These are phyloP conservation scores for Petroica traversi DNA, from an alignment of 2,113 vertebrate species.

Conservation along the genomic window DNA sequence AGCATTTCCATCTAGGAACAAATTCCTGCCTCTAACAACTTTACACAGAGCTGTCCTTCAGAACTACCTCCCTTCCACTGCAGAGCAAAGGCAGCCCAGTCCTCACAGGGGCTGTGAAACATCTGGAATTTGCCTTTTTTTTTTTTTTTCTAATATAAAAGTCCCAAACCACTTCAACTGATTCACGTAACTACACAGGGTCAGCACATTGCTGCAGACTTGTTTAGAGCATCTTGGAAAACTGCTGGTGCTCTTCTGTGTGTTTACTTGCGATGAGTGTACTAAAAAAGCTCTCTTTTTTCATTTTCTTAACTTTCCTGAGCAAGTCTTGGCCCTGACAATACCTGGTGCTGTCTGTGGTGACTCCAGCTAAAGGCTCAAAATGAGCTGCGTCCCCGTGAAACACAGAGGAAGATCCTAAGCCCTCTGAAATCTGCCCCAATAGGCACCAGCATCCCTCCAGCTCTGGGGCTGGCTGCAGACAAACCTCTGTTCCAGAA, in stretches of 20 bases:
- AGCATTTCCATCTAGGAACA: not conserved
- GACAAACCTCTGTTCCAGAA: not conserved
- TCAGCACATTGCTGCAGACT: not conserved
- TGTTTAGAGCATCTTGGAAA: not conserved
- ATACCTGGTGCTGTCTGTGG: fast-evolving
- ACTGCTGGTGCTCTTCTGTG: not conserved
- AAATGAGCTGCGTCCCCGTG: not conserved
- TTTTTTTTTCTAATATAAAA: not conserved
- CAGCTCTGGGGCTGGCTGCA: not conserved
- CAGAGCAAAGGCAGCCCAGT: not conserved
- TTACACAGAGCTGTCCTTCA: not conserved
- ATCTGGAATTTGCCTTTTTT: not conserved
- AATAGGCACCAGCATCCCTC: not conserved
- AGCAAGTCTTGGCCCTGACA: not conserved
- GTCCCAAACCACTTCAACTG: not conserved
- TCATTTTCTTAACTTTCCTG: not conserved
- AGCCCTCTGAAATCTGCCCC: not conserved
- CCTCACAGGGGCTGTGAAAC: not conserved
- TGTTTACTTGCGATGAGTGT: fast-evolving
- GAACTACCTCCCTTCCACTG: not conserved
- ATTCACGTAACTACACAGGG: not conserved
- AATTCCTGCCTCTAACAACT: not conserved
- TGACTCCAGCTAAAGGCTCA: not conserved
- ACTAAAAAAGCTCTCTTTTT: not conserved
- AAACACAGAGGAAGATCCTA: not conserved